Base-by-base conservation (phyloP, 2,888 invertebrate genomes). In the Heliconius ethilla region DNA sequence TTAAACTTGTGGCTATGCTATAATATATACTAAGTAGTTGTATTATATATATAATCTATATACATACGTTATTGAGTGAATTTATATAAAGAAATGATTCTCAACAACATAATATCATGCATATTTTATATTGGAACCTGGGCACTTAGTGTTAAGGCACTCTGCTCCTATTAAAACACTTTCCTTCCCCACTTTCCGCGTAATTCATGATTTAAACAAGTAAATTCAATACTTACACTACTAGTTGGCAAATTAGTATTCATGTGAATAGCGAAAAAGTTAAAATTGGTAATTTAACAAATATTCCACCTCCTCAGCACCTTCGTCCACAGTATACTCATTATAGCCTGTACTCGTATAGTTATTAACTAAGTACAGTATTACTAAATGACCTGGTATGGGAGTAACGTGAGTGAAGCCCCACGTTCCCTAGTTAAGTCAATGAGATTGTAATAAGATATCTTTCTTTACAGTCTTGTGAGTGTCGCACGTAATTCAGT, bases 371-470 rank as follows among this genome's bases (percentile, higher is more conserved):
- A 72, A 72, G 59, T 72, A 72, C 72, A n/a, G 25, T 69, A 69
- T 59, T 77, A 73, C 65, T 75, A 70, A 78, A 63, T 51, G 69
- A 77, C 69, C 79, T 75, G 62, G 63, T 75, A 66, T 70, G 65
- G 70, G 69, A 55, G 45, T 65, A 65, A 78, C 59, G 67, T 27
- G 27, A 63, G 76, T n/a, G 79, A 79, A 79, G 77, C 79, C 79
- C 25, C 59, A 79, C 33, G 69, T n/a, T n/a, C n/a, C 55, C 22
- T 70, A 51, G 59, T 63, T 73, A 69, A 75, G 69, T 77, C 45
- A 75, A 75, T 55, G 66, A 77, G 65, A 70, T 77, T 70, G 77
- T 74, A 67, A 67, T 78, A 74, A 77, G 74, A 77, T 51, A 70
- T 74, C 51, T 70, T 55, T 66, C 45, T 59, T 55, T 75, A 74